These are phyloP conservation scores for Cyclophora punctaria DNA, from an alignment of 2,888 invertebrate species.

Conservation along the genomic window DNA sequence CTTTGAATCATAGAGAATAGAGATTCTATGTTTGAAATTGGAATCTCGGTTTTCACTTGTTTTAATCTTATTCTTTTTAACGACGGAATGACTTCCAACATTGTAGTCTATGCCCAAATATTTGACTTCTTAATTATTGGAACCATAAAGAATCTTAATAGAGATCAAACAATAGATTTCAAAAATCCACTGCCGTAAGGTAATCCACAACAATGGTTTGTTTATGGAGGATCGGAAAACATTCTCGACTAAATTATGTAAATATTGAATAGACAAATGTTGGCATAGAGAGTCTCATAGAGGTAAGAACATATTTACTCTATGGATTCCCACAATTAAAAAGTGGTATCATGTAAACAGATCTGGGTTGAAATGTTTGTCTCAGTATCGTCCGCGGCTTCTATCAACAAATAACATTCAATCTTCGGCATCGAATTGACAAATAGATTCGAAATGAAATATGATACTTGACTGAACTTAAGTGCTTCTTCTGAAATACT, in stretches of 20 bases:
- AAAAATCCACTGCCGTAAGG: constrained; percentile 25
- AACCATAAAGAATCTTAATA: not conserved
- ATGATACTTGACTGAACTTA: too few relatives aligned
- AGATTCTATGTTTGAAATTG: too few relatives aligned
- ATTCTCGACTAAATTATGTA: constrained; percentile 44
- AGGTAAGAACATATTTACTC: constrained; percentile 14
- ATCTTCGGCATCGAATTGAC: too few relatives aligned
- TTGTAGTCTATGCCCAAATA: too few relatives aligned
- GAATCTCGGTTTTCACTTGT: too few relatives aligned
- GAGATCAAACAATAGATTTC: not conserved
- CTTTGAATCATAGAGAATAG: too few relatives aligned
- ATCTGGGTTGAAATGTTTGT: constrained; percentile 8
- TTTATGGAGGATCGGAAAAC: constrained; percentile 39
- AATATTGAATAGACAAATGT: constrained; percentile 47
- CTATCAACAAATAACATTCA: not conserved
- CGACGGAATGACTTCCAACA: too few relatives aligned
- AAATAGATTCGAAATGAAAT: too few relatives aligned
- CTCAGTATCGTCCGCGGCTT: constrained; percentile 2
- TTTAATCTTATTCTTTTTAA: too few relatives aligned
- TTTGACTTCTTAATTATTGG: too few relatives aligned
- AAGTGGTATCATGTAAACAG: constrained; percentile 19
- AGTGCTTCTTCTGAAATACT: too few relatives aligned
- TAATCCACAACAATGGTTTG: constrained; percentile 37
- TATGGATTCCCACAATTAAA: constrained; percentile 27
- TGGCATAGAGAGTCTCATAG: constrained; percentile 34